Evolutionary conservation across 2,888 invertebrate species (phyloP).

Genomic region (Protonemura montana): DNA sequence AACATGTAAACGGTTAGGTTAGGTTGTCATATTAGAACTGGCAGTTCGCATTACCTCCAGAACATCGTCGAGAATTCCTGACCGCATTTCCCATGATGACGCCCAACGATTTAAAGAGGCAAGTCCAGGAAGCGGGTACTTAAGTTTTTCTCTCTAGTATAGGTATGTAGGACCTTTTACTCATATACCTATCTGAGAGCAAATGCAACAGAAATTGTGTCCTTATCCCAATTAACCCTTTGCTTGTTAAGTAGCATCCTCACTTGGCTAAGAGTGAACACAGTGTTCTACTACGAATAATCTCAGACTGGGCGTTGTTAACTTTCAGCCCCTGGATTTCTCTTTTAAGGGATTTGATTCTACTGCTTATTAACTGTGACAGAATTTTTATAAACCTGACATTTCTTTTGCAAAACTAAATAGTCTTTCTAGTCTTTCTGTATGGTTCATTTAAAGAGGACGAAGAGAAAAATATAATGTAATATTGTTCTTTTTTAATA

Average conservation of each 20-base stretch:
- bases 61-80: conserved; percentile 36
- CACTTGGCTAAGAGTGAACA: neutral
- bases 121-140: conserved; percentile 32
- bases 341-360: too few species aligned
- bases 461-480: too few species aligned
- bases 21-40: neutral
- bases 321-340: too few species aligned
- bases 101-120: conserved; percentile 17
- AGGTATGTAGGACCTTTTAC: conserved; percentile 30
- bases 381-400: too few species aligned
- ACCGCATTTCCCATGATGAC: neutral
- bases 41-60: conserved; percentile 36
- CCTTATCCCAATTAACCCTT: neutral
- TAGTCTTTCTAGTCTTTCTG: too few species aligned
- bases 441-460: too few species aligned
- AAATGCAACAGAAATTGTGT: conserved; percentile 17
- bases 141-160: conserved; percentile 17
- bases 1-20: too few species aligned
- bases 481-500: too few species aligned
- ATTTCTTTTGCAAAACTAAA: too few species aligned
- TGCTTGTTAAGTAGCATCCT: conserved; percentile 14
- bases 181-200: conserved; percentile 34
- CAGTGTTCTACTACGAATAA: neutral
- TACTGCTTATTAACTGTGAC: too few species aligned
- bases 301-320: too few species aligned